These are phyloP conservation scores for Belonocnema kinseyi DNA, from an alignment of 1,140 invertebrate species.

Conservation along the genomic window DNA sequence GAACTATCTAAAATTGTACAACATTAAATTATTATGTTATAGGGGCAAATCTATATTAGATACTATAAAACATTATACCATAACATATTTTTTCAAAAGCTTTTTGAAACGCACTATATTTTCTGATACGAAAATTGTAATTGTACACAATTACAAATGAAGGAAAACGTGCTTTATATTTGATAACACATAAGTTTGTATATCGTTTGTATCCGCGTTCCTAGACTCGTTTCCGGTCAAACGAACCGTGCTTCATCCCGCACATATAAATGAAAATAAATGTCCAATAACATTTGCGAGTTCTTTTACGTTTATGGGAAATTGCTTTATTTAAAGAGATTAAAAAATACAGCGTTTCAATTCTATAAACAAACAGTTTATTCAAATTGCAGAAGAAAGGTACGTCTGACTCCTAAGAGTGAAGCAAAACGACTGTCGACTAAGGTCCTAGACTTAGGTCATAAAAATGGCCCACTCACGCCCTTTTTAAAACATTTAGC, in stretches of 20 bases:
- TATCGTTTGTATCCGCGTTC: background rate
- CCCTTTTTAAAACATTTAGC: too few relatives aligned
- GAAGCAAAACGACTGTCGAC: too few relatives aligned
- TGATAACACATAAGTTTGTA: slow-evolving; percentile 35
- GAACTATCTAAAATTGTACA: too few relatives aligned
- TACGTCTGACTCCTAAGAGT: too few relatives aligned
- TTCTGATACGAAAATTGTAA: background rate
- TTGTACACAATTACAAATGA: slow-evolving; percentile 7
- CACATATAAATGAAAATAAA: slow-evolving; percentile 35
- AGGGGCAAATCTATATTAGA: slow-evolving; percentile 17
- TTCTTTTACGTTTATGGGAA: too few relatives aligned
- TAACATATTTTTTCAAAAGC: slow-evolving; percentile 30
- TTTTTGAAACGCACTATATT: slow-evolving; percentile 1
- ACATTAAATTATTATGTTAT: too few relatives aligned
- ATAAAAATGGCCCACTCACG: too few relatives aligned
- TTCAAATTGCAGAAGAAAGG: too few relatives aligned
- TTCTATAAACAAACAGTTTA: too few relatives aligned
- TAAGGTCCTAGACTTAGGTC: too few relatives aligned
- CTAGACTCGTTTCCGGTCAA: background rate
- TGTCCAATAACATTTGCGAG: slow-evolving; percentile 26
- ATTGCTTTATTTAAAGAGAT: too few relatives aligned
- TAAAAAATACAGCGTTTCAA: too few relatives aligned
- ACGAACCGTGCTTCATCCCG: background rate
- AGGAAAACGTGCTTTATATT: slow-evolving; percentile 43
- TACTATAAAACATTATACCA: background rate